phyloP scores from a whole-genome alignment of 2,888 invertebrate species.

The Eulithis prunata region DNA sequence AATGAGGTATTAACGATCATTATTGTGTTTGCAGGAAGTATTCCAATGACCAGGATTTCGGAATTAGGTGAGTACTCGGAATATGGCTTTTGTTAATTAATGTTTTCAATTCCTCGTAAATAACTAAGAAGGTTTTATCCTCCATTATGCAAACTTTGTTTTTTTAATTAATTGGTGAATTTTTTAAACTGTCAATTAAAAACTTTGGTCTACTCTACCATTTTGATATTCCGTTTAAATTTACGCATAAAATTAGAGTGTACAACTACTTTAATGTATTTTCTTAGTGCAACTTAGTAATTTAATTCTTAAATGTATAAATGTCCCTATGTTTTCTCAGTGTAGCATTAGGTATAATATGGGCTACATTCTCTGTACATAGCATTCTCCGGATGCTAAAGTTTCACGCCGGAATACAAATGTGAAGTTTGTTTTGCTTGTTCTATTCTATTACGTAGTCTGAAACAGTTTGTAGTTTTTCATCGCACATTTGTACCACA shows the following conservation, averaged over 20 bases:
- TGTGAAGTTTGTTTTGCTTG: constrained; percentile 24
- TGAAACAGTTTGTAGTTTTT: constrained; percentile 13
- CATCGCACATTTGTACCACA: background rate
- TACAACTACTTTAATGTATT: background rate
- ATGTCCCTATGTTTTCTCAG: constrained; percentile 13
- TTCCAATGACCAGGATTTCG: constrained; percentile 84
- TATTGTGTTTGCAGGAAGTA: constrained; percentile 74
- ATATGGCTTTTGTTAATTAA: background rate
- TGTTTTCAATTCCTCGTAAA: too few relatives aligned
- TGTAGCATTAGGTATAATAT: constrained; percentile 12
- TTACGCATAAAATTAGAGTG: too few relatives aligned
- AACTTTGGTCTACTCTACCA: too few relatives aligned
- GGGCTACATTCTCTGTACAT: constrained; percentile 19
- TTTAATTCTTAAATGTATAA: background rate
- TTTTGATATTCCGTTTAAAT: too few relatives aligned
- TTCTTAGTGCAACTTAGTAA: background rate
- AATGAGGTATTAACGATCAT: constrained; percentile 16
- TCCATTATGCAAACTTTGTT: background rate
- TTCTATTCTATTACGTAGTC: constrained; percentile 10
- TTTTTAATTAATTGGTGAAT: too few relatives aligned
- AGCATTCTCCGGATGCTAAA: constrained; percentile 15
- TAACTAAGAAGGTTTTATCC: background rate
- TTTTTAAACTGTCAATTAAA: too few relatives aligned
- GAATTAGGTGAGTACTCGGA: constrained; percentile 74
- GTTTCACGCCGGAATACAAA: constrained; percentile 24